phyloP scores from a whole-genome alignment of 2,797 vertebrate genomes.

The Vultur gryphus region DNA sequence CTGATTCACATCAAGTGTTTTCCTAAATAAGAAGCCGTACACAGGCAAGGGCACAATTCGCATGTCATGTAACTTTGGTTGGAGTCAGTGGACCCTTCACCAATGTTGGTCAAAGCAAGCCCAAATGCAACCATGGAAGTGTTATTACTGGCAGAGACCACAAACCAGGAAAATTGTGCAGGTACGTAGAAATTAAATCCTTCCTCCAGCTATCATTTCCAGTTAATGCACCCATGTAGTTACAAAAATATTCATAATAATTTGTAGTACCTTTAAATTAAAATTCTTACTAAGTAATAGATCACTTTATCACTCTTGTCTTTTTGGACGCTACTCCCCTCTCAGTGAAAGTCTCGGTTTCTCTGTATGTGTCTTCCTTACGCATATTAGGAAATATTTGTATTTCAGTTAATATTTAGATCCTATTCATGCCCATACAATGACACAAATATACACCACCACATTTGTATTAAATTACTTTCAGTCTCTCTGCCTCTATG shows the following conservation, averaged over 20 bases:
- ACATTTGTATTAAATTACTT: background rate
- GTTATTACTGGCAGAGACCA: background rate
- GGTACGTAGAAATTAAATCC: background rate
- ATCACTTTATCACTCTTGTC: background rate
- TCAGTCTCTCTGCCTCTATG: background rate
- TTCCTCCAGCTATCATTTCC: background rate
- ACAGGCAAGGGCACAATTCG: background rate
- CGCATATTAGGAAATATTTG: background rate
- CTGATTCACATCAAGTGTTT: background rate
- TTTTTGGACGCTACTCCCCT: background rate
- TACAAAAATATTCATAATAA: background rate
- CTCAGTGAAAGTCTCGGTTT: background rate
- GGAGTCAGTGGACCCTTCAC: background rate
- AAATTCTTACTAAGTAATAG: background rate
- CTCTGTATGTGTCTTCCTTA: background rate
- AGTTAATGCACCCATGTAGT: background rate
- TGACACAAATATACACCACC: background rate
- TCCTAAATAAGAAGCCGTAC: background rate
- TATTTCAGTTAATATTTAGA: background rate
- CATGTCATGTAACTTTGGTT: background rate
- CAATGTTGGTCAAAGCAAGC: background rate
- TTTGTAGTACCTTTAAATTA: background rate
- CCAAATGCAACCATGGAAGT: background rate
- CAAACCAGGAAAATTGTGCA: background rate
- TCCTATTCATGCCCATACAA: background rate